phyloP scores from a whole-genome alignment of 2,113 vertebrate species.

The Tricholaema leucomelas region DNA sequence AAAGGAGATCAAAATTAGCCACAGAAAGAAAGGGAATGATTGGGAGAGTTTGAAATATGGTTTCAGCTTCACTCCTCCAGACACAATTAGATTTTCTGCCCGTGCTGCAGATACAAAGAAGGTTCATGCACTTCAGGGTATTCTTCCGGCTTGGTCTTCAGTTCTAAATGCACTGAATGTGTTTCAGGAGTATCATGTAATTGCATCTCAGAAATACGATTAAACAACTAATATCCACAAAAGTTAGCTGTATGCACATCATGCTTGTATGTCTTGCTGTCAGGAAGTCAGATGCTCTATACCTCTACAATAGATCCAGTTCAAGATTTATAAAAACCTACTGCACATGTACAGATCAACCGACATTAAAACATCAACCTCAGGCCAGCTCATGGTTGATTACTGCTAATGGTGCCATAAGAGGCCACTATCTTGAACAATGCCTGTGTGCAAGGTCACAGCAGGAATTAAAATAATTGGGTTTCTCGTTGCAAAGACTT shows the following conservation, averaged over 20 bases:
- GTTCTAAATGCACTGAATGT: background rate
- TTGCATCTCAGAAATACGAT: background rate
- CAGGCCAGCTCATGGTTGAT: background rate
- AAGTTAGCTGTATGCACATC: background rate
- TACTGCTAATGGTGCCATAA: background rate
- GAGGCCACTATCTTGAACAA: background rate
- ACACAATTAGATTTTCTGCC: background rate
- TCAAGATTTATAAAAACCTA: background rate
- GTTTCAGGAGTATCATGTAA: background rate
- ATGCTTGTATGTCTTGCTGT: background rate
- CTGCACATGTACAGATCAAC: background rate
- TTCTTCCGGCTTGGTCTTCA: background rate
- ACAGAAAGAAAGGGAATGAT: background rate
- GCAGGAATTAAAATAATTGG: background rate
- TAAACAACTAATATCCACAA: background rate
- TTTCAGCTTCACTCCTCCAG: background rate
- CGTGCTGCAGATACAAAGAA: background rate
- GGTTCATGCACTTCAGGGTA: background rate
- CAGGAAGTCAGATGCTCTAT: background rate
- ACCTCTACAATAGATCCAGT: background rate
- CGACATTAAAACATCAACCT: background rate
- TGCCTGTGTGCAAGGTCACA: background rate
- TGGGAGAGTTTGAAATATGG: background rate
- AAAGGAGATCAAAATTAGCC: background rate
- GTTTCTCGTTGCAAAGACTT: background rate